Conservation (phyloP, 2,888 invertebrate genomes). For the Chelonus formosanus region DNA sequence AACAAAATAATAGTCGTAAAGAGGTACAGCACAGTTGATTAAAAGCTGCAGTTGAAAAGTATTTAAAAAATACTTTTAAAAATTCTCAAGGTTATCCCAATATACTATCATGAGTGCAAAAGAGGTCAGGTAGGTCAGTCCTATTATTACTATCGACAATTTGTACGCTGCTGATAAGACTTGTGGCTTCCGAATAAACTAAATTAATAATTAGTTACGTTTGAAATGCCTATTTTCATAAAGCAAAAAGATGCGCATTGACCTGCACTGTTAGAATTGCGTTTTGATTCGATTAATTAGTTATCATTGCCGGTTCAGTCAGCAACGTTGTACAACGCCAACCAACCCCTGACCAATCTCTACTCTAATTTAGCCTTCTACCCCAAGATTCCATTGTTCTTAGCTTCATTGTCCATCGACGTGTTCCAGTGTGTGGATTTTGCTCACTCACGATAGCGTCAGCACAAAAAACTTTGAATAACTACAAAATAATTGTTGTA, state of each 20-base stretch:
- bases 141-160: slow-evolving; percentile 34
- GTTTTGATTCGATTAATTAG: slow-evolving; percentile 24
- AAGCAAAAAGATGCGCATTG: background rate
- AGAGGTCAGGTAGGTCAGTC: slow-evolving; percentile 27
- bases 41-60: slow-evolving; percentile 6
- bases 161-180: slow-evolving; percentile 32
- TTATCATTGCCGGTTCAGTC: slow-evolving; percentile 19
- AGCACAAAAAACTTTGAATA: background rate
- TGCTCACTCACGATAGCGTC: slow-evolving; percentile 18
- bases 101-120: slow-evolving; percentile 23
- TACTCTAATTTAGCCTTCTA: background rate
- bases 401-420: slow-evolving; percentile 18
- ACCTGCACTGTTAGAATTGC: slow-evolving; percentile 4
- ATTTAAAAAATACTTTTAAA: slow-evolving; percentile 12
- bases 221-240: background rate
- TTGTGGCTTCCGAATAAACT: slow-evolving; percentile 21
- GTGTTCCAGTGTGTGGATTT: slow-evolving; percentile 15
- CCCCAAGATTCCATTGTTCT: slow-evolving; percentile 19
- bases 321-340: slow-evolving; percentile 2
- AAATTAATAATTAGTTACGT: slow-evolving; percentile 34
- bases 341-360: slow-evolving; percentile 12
- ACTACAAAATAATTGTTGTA: background rate
- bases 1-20: too few relatives aligned
- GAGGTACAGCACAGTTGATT: background rate
- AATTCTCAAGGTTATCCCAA: slow-evolving; percentile 31